These are phyloP conservation scores for Ammodytes marinus DNA, from an alignment of 2,113 vertebrate genomes.

Conservation along the genomic window DNA sequence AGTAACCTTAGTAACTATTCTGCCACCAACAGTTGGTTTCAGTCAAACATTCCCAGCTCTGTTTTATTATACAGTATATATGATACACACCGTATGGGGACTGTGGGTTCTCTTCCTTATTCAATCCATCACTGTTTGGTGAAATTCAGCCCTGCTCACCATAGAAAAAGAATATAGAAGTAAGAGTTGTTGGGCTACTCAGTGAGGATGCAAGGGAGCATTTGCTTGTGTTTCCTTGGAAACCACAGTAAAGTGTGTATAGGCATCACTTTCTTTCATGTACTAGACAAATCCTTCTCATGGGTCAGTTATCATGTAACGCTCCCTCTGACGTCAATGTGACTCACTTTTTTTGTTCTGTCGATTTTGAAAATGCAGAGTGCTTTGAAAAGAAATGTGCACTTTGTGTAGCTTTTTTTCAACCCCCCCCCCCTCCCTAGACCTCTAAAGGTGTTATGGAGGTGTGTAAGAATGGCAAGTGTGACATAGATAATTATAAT, in stretches of 20 bases:
- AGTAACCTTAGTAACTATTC: not conserved
- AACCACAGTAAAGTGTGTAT: constrained; percentile 34
- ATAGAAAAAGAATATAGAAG: not conserved
- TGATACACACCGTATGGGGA: too few relatives aligned
- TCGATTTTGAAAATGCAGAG: too few relatives aligned
- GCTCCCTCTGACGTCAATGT: constrained; percentile 44
- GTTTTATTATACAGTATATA: too few relatives aligned
- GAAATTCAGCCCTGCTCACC: too few relatives aligned
- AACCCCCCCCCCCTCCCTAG: too few relatives aligned
- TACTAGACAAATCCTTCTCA: not conserved
- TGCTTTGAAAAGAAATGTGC: not conserved
- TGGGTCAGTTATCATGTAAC: constrained; percentile 32
- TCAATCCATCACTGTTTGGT: too few relatives aligned
- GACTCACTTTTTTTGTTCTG: constrained; percentile 35
- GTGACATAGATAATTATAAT: not conserved
- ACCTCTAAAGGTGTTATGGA: not conserved
- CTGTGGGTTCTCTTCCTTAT: too few relatives aligned
- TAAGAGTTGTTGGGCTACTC: constrained; percentile 30
- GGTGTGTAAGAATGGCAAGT: not conserved
- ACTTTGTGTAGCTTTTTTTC: not conserved
- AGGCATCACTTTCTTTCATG: constrained; percentile 20
- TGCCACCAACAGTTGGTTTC: not conserved
- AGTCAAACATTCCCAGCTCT: not conserved
- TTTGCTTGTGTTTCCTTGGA: constrained; percentile 58
- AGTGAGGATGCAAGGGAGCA: constrained; percentile 15